Base-by-base conservation (phyloP, 2,888 invertebrate species). In the Tortrix viridana region DNA sequence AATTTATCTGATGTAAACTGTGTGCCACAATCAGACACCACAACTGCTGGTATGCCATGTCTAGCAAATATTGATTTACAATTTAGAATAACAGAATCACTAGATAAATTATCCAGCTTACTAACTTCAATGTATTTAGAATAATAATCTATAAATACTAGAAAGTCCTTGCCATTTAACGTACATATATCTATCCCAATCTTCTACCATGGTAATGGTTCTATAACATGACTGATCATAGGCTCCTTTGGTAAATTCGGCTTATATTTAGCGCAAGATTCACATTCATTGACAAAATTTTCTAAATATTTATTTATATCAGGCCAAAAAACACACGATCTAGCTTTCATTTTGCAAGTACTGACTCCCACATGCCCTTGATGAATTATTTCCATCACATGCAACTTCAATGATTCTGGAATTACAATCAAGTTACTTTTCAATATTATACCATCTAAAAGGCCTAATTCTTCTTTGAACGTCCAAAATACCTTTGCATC, bases 1-100 rank as follows among this genome's bases (percentile, higher is more conserved):
- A n/a, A n/a, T n/a, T n/a, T n/a, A n/a, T n/a, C n/a, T n/a, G n/a
- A n/a, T n/a, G 60, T 67, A 57, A 69, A 70, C 22, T 67, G 65
- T n/a, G 69, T 68, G 16, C 69, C 72, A 66, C 69, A 67, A 50
- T 71, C 71, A 16, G 69, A 66, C 5, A 68, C 38, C 16, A 70
- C 38, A 37, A 44, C 22, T 18, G 18, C 52, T 14, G 70, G 74
- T 38, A 72, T 61, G 23, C 70, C 70, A 62, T 67, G 65, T 37
- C 65, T 54, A 32, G 68, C 59, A 65, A 74, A 74, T 7, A 65
- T 65, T 37, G 65, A 61, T 67, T 70, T 68, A 52, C 69, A 53
- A 62, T 64, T 47, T 4, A 23, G 3, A 9, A 26, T 26, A 4
- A 26, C 23, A 26, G 6, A 26, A 26, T 26, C 38, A 38, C 38